Conservation (phyloP, 2,113 vertebrate genomes). For the Pipra filicauda region DNA sequence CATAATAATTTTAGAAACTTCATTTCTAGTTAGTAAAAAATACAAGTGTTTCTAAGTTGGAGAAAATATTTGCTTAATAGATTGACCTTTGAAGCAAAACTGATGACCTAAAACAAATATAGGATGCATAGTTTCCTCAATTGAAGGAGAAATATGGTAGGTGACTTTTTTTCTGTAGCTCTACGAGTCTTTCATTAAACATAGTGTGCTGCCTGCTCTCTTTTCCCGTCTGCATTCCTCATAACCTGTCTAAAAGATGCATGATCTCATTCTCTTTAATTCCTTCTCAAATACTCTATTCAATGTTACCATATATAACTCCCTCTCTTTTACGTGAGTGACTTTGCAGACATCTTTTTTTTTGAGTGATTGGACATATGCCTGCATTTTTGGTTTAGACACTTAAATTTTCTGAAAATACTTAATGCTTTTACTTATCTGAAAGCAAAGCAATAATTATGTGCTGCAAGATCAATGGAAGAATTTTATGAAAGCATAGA, state of each 20-base stretch:
- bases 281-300: not conserved
- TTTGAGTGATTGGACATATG: fast-evolving
- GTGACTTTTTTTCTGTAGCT: not conserved
- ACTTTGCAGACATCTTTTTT: not conserved
- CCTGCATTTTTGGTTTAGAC: not conserved
- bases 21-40: not conserved
- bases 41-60: not conserved
- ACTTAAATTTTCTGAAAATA: not conserved
- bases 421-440: not conserved
- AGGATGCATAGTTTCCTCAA: not conserved
- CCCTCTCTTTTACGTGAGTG: not conserved
- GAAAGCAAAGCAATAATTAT: not conserved
- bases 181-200: not conserved
- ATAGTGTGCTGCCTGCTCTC: not conserved
- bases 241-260: not conserved
- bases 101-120: not conserved
- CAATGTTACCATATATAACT: not conserved
- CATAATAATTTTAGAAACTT: not conserved
- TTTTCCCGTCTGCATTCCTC: not conserved
- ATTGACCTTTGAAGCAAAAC: not conserved
- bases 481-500: not conserved
- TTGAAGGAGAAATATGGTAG: not conserved
- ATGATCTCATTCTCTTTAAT: not conserved
- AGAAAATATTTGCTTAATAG: not conserved
- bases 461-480: not conserved